These are phyloP conservation scores for Allolobophora icterica DNA, from an alignment of 2,888 invertebrate genomes.

Conservation along the genomic window DNA sequence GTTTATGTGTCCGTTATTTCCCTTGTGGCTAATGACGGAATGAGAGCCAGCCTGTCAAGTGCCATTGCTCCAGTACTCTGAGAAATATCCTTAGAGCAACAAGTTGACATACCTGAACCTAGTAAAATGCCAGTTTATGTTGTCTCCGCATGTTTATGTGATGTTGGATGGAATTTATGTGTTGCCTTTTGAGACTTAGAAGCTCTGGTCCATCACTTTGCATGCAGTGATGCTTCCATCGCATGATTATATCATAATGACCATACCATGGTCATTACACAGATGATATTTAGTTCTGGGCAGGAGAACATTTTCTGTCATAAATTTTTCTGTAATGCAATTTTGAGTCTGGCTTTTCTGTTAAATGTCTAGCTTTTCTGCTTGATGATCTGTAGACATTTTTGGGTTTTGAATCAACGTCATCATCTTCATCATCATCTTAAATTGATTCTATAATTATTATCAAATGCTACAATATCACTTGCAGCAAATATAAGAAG, in stretches of 20 bases:
- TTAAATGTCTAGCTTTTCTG: neutral
- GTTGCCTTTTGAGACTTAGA: neutral
- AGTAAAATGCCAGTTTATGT: neutral
- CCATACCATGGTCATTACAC: neutral
- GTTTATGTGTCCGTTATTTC: no score
- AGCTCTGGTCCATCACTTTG: neutral
- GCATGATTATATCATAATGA: neutral
- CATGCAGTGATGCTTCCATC: neutral
- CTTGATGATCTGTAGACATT: neutral
- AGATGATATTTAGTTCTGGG: neutral
- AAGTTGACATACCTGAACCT: neutral
- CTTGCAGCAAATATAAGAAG: no score
- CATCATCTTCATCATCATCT: no score
- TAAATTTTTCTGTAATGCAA: no score
- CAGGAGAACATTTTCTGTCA: neutral
- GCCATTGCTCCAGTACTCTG: neutral
- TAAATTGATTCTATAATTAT: no score
- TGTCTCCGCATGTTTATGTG: neutral
- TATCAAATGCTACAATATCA: no score
- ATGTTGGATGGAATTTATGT: constrained; percentile 8
- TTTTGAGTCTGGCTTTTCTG: neutral
- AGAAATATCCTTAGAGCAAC: neutral
- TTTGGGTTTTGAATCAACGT: no score
- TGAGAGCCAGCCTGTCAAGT: neutral
- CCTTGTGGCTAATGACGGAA: no score